Percentiles rank a stretch among this genome's conserved stretches.
Conservation (phyloP, 1,140 invertebrate genomes). For the Tigriopus japonicus region DNA sequence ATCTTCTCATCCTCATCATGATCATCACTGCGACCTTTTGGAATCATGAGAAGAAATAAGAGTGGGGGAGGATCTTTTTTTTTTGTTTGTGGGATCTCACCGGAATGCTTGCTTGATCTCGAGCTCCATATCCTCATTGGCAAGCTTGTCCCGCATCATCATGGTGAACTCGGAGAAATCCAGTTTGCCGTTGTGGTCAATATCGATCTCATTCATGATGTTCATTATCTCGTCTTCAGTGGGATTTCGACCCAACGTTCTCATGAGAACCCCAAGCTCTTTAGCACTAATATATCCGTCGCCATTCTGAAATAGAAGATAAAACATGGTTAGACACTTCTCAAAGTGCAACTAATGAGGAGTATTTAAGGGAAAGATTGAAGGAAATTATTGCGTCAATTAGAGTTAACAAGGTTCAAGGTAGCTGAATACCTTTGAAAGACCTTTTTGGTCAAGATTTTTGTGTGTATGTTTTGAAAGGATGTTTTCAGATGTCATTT, state of each 20-base stretch:
- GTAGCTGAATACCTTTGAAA: no score
- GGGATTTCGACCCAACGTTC: conserved; percentile 8
- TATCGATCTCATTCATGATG: conserved; percentile 12
- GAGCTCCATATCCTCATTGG: conserved; percentile 6
- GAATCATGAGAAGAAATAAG: no score
- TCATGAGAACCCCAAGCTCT: conserved; percentile 5
- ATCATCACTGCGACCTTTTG: no score
- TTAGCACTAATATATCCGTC: conserved; percentile 11
- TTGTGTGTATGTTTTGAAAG: no score
- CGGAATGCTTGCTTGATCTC: conserved; percentile 11
- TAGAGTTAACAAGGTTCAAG: no score
- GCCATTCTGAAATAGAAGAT: conserved; percentile 6
- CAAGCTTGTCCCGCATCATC: conserved; percentile 6
- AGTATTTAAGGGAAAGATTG: no score
- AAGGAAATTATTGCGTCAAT: no score
- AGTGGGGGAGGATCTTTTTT: no score
- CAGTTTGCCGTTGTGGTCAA: conserved; percentile 11
- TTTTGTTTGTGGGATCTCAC: background rate
- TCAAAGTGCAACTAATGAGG: no score
- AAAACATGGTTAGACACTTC: background rate
- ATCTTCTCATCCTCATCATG: no score
- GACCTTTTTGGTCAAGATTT: no score
- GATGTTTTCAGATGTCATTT: no score
- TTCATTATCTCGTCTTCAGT: conserved; percentile 11
- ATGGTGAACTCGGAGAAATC: conserved; percentile 10